phyloP scores from a whole-genome alignment of 2,113 vertebrate species.

The Orthonyx spaldingii region DNA sequence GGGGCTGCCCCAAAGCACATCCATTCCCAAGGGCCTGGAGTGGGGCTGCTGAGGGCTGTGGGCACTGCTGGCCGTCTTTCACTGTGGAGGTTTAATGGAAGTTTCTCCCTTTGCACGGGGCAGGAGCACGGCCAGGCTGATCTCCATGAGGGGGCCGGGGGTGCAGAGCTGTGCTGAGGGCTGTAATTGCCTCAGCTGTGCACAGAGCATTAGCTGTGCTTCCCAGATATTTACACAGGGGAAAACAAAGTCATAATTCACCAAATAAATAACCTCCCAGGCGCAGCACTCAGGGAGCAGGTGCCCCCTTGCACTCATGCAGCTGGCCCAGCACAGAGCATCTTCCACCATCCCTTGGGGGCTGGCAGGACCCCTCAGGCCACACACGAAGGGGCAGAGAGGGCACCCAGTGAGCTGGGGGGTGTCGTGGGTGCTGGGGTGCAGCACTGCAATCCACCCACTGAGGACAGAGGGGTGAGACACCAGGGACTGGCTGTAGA shows the following conservation, averaged over 20 bases:
- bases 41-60: rapidly evolving
- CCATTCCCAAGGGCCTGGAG: rapidly evolving
- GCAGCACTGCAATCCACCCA: neutral
- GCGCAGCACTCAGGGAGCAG: rapidly evolving
- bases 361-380: neutral
- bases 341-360: neutral
- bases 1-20: neutral
- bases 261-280: constrained; percentile 12
- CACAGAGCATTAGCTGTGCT: constrained; percentile 44
- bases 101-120: rapidly evolving
- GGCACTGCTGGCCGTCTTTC: rapidly evolving
- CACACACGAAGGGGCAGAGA: neutral
- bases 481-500: neutral
- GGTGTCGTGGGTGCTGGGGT: neutral
- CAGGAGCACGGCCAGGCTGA: rapidly evolving
- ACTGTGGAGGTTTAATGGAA: rapidly evolving
- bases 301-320: rapidly evolving
- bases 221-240: constrained; percentile 48
- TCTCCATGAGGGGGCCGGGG: neutral
- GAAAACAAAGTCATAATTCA: constrained; percentile 61
- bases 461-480: neutral
- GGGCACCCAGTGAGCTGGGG: neutral
- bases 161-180: neutral
- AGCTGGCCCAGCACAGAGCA: neutral
- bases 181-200: constrained; percentile 3